Conservation (phyloP, 2,888 invertebrate genomes). For the Apamea anceps region DNA sequence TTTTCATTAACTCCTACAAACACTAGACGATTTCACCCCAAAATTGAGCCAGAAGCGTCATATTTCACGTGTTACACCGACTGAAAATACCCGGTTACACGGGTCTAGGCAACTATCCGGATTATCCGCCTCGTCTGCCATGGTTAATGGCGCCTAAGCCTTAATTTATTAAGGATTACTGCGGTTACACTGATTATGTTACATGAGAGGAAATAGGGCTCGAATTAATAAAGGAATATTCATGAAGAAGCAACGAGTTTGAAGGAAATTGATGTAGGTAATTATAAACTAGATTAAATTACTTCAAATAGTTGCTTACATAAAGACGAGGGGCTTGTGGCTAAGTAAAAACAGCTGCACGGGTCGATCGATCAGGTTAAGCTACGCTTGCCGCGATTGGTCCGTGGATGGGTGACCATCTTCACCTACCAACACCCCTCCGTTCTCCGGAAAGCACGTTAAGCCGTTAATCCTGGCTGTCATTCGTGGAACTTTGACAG, state of each 20-base stretch:
- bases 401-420: too few relatives aligned
- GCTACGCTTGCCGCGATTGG: too few relatives aligned
- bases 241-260: background rate
- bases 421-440: too few relatives aligned
- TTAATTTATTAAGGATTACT: conserved; percentile 59
- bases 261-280: background rate
- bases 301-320: background rate
- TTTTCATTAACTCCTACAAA: conserved; percentile 11
- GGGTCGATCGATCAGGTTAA: too few relatives aligned
- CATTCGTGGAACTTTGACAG: too few relatives aligned
- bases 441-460: too few relatives aligned
- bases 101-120: conserved; percentile 36
- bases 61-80: conserved; percentile 53
- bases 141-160: conserved; percentile 45
- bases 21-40: conserved; percentile 15
- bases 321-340: too few relatives aligned
- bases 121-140: conserved; percentile 42
- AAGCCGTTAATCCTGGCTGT: too few relatives aligned
- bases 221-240: conserved; percentile 24
- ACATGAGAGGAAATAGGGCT: conserved; percentile 15
- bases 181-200: conserved; percentile 48
- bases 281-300: background rate
- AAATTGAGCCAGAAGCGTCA: conserved; percentile 18
- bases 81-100: conserved; percentile 41
- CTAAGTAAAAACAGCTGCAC: too few relatives aligned